Evolutionary conservation across 2,888 invertebrate species (phyloP), one percentile per base, ranked within the genome.

Genomic region (Dolichomitus sp.): DNA sequence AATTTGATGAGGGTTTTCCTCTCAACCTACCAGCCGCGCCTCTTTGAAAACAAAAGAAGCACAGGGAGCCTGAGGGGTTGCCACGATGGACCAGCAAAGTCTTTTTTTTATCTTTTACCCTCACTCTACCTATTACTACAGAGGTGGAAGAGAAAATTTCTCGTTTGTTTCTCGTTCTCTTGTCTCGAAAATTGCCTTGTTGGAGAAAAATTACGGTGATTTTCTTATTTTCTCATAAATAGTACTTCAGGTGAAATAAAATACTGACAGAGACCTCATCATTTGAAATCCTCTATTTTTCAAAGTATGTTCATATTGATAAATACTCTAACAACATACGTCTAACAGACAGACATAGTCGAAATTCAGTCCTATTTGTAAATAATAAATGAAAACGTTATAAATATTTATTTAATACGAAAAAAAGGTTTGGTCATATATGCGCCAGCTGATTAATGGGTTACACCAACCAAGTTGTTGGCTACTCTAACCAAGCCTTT

Each of bases 1-100:
- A 88, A 90, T 90, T 90, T 90, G 87, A 89, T 81, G 87, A 89
- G 85, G 87, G 85, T 72, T 50, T 59, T 12, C 40, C 57, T 27
- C 45, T 45, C 70, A 19, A 9, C 57, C 45, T 42, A 23, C 57
- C 27, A 30, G 57, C 12, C 70, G 1, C 4, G 14, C n/a, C 17
- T 57, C n/a, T 72, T 42, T 45, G 59, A 50, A 23, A 84, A 85
- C 87, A 86, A 86, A 85, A 84, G 86, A 86, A 83, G 80, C 54
- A 19, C 66, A 27, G 27, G 48, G 14, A 12, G 42, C 68, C 65
- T 23, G 54, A 69, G n/a, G 73, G 33, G 33, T 50, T n/a, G 76
- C 52, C 48, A 59, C 76, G 74, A 83, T 83, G 81, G 27, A 59
- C 57, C 45, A 30, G 52, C 33, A 30, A 11, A 72, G 27, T 12